Evolutionary conservation across 2,797 vertebrate species (phyloP), one percentile per base, ranked within the genome.

Genomic region (Centropyge bicolor): DNA sequence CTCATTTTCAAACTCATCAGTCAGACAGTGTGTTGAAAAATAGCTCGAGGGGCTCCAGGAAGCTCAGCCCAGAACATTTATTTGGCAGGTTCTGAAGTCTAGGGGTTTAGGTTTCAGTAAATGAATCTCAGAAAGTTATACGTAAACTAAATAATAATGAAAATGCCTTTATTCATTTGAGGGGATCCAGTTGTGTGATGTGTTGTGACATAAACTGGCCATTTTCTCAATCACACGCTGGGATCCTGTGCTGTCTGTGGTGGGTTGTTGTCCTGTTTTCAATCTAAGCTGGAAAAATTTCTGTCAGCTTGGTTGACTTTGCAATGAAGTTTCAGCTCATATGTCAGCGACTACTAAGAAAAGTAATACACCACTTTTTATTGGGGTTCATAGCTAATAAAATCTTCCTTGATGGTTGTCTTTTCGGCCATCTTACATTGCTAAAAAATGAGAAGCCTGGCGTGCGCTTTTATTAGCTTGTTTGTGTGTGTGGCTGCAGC

Each of bases 381-480:
- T 49, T n/a, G 3, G 8, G 17, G 2, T 43, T 41, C 31, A 11
- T 48, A 40, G 60, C 52, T 40, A 10, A 3, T 71, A 54, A 73
- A 78, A 52, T 65, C 49, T 31, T 27, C 43, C 20, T 45, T 31
- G 2, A 59, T 41, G 36, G n/a, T 51, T 61, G 13, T 56, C 20
- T 24, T 36, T n/a, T 43, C 41, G 0, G 12, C 35, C 55, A 14
- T 56, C 49, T 57, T 64, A 11, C 54, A 40, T 64, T 8, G 2
- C 22, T 27, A 45, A 54, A 68, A 78, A 76, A 70, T 3, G 43
- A 31, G 27, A 31, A 31, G 27, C 5, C 4, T 45, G 19, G 35
- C 68, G 12, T 63, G 35, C 8, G 54, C 57, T 74, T 90, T 88
- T 88, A 85, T 85, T 70, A 76, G 74, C 67, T 75, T 76, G 76